Evolutionary conservation across 2,888 invertebrate species (phyloP), one percentile per base, ranked within the genome.

Genomic region (Melikaiella ostensackeni): DNA sequence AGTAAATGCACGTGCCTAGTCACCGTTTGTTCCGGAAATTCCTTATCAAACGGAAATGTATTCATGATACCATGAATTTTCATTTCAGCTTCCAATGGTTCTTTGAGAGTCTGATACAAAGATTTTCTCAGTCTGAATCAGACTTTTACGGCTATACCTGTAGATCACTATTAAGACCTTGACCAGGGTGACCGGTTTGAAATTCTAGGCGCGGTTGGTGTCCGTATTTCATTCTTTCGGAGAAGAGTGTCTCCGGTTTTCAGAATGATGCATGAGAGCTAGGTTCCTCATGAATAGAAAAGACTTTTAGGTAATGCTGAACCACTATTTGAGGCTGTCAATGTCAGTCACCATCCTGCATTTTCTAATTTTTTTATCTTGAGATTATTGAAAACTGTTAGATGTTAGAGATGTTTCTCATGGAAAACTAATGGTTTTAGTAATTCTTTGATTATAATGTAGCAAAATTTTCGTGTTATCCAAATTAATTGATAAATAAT

Each of bases 111-210:
- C 57, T 59, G 57, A 59, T 27, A 59, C 24, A 59, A 27, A 27
- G 57, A 2, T 11, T 59, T 59, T 27, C 57, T 59, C 4, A 13
- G 13, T 24, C 2, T 24, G 57, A 59, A 21, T n/a, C n/a, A 55
- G 13, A 46, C 42, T 46, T 42, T 42, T 55, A 55, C 50, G 27
- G 57, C 27, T 57, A 50, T 70, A 50, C 70, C 50, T 70, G 50
- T 30, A 50, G n/a, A n/a, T n/a, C n/a, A 2, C 35, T 33, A 16
- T 16, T n/a, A 70, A 50, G 50, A 70, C 70, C 70, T 70, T 66
- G 42, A 66, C 46, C 66, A 70, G 27, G 2, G 55, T 55, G 21
- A 21, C 57, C 57, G 57, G 57, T 59, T 59, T 13, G 9, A 59
- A 59, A 59, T 59, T 59, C 27, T 59, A 27, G 27, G 24, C 57